Conservation (phyloP, 2,113 vertebrate species). For the Psettodes erumei region DNA sequence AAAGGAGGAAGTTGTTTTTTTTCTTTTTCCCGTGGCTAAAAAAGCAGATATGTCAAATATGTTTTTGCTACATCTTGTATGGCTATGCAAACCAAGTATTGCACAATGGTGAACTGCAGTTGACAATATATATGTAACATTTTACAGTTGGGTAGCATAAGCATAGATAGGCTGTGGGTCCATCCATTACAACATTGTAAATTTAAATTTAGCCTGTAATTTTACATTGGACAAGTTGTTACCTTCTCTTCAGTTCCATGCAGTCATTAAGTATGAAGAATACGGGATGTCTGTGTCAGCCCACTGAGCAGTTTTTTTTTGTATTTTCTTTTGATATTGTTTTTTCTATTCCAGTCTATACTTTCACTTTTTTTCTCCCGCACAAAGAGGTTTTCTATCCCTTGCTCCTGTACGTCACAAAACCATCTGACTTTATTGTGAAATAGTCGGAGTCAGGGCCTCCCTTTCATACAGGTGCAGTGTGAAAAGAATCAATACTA, state of each 20-base stretch:
- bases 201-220: conserved; percentile 32
- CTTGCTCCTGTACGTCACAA: conserved; percentile 39
- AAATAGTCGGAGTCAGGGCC: conserved; percentile 52
- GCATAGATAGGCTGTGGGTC: not conserved
- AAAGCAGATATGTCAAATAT: not conserved
- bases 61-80: not conserved
- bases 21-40: not conserved
- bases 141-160: not conserved
- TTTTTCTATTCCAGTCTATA: not conserved
- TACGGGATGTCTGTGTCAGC: conserved; percentile 19
- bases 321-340: not conserved
- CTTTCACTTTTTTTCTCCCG: conserved; percentile 1
- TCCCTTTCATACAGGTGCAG: conserved; percentile 48
- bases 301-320: no score
- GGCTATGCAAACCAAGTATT: not conserved
- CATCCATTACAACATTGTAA: conserved; percentile 10
- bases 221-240: conserved; percentile 42
- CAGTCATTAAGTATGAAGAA: conserved; percentile 35
- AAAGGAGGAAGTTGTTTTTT: not conserved
- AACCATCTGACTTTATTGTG: conserved; percentile 57
- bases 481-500: conserved; percentile 44
- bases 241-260: conserved; percentile 41
- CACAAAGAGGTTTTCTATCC: conserved; percentile 48
- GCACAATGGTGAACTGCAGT: not conserved
- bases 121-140: not conserved